Conservation (phyloP, 2,797 vertebrate species). For the Microchirus variegatus region DNA sequence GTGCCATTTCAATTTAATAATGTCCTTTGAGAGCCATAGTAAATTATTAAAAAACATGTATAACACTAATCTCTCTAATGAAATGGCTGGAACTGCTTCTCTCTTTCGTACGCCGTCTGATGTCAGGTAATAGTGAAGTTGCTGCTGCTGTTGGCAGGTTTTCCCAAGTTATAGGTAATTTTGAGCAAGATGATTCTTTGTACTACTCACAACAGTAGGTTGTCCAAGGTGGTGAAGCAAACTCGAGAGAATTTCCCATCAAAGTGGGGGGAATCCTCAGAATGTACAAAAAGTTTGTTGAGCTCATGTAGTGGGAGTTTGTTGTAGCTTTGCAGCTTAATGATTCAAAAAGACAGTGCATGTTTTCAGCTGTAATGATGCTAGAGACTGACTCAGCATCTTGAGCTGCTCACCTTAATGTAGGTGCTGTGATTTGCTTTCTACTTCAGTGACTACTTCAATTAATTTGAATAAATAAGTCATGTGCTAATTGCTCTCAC, state of each 20-base stretch:
- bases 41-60: not conserved
- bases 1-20: slow-evolving; percentile 7
- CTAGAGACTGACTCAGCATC: too few species aligned
- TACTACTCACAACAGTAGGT: not conserved
- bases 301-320: not conserved
- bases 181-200: not conserved
- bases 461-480: too few species aligned
- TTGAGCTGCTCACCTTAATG: too few species aligned
- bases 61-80: slow-evolving; percentile 6
- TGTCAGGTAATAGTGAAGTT: not conserved
- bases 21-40: not conserved
- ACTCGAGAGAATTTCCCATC: not conserved
- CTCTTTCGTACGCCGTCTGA: not conserved
- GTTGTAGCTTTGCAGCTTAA: not conserved
- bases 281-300: not conserved
- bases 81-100: slow-evolving; percentile 1
- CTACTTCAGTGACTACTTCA: too few species aligned
- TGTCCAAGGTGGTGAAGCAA: not conserved
- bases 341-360: not conserved
- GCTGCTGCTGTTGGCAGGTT: not conserved
- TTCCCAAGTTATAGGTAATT: not conserved
- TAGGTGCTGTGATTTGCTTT: too few species aligned
- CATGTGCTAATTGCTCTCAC: too few species aligned
- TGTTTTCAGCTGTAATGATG: too few species aligned
- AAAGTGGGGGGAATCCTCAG: not conserved